Base-by-base conservation (phyloP, 1,140 invertebrate genomes). In the Anoplolepis gracilipes region DNA sequence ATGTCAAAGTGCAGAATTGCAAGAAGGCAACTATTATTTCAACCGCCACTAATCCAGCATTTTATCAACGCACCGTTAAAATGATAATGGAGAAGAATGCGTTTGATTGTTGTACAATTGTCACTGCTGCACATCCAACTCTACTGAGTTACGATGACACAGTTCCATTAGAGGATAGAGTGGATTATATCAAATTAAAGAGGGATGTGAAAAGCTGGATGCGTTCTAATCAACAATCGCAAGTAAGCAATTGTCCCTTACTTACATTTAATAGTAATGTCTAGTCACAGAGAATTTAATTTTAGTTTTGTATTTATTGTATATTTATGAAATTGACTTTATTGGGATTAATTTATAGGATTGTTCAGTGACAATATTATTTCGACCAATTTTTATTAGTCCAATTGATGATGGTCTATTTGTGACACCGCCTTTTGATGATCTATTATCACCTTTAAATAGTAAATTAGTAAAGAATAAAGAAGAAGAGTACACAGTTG, bases 331-430 rank as follows among this genome's bases (percentile, higher is more conserved):
- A 33, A 65, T 49, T 65, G 8, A 49, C 10, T 62, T 62, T 42
- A 8, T 59, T 2, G 3, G 62, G 46, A 64, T 88, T 88, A 10
- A 84, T 89, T 95, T 95, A 76, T 90, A 96, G 96, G 93, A 95
- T 92, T 93, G 95, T 90, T 94, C 95, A 64, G 96, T 96, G 96
- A 96, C 91, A 94, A 97, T 49, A 94, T 96, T 19, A 13, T 96
- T 96, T 87, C 93, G 96, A 72, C 97, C 97, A 59, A 94, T 97
- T 57, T 96, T 97, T 78, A 93, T 96, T 33, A 96, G 96, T 28
- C 91, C 95, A 64, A 93, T 97, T 39, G 96, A 95, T 77, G 95
- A 96, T 91, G 93, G 95, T 72, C 82, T 97, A 36, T 97, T 97
- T 91, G 92, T 97, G 0, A 96, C 96, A 42, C 97, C 97, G 46